Evolutionary conservation across 2,888 invertebrate genomes (phyloP), one percentile per base, ranked within the genome.

Genomic region (Entomobrya multifasciata): DNA sequence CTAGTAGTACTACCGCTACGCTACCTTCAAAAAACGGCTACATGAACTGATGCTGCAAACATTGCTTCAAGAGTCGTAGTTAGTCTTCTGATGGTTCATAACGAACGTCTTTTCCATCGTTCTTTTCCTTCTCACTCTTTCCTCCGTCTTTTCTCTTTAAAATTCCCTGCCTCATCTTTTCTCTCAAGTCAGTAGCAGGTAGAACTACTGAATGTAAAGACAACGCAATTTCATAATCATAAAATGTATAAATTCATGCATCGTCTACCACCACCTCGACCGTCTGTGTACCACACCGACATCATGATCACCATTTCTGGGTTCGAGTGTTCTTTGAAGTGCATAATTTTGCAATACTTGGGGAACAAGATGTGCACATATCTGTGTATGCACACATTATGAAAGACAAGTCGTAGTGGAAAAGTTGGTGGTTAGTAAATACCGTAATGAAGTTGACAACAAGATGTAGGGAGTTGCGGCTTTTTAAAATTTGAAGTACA

Each of bases 201-300:
- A 57, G 10, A 44, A 76, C 20, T 3, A 76, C 55, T n/a, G n/a
- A n/a, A n/a, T n/a, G n/a, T n/a, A n/a, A n/a, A n/a, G 30, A 20
- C 72, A 76, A 76, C 55, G 55, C 55, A 49, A 55, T 76, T 76
- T 52, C 30, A 76, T 76, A 76, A 76, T 55, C 76, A 47, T 76
- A 76, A 72, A 49, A 47, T 49, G 72, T 17, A 49, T 4, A 10
- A 27, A 72, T 15, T 25, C 47, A 49, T 72, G 36, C 65, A 65
- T 65, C 41, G 2, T 2, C 20, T 17, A 41, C 65, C 17, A 41
- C 60, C 27, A 17, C 3, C 15, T 49, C n/a, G 30, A 15, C 36
- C 36, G 1, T 15, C 3, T 17, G 70, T 47, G 11, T 70, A 3
- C 11, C 11, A 11, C 10, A 65, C 25, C n/a, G n/a, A n/a, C n/a